Evolutionary conservation across 2,797 vertebrate species (phyloP), one percentile per base, ranked within the genome.

Genomic region (Bucorvus abyssinicus): DNA sequence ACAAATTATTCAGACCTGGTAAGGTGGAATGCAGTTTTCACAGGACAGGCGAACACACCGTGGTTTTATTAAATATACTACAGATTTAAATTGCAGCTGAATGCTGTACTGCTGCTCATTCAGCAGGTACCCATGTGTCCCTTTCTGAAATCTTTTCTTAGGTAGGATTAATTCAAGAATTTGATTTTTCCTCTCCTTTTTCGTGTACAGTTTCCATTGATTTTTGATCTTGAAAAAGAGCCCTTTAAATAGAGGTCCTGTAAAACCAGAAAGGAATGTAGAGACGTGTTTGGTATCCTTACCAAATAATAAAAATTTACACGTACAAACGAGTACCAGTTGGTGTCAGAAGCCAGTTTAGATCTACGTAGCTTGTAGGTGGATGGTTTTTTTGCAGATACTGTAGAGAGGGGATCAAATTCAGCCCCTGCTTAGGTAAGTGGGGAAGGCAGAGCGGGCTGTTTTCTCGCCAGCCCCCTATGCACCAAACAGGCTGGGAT

Each of bases 1-100:
- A 96, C 97, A 97, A 97, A 98, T 98, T 97, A 98, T 98, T 97
- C 95, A 97, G 94, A 94, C 84, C 93, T 96, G 90, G 94, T 95
- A 97, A 98, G 94, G 96, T 97, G 97, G 96, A 97, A 98, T 97
- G 87, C 93, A 92, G 87, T 93, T 97, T 97, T 97, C 97, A 96
- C 96, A 97, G 90, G 89, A 97, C 97, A 97, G 97, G 94, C 88
- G 95, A 97, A 95, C 94, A 96, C 57, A 95, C 74, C 90, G 88
- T 89, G 85, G 89, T 97, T 96, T 97, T 96, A 95, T 97, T 96
- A 96, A 97, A 96, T 96, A 95, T 55, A 92, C 92, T 87, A 83
- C 38, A 97, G 92, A 96, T 96, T 96, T 89, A 95, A 87, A 95
- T 93, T 94, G 77, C 75, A 96, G 80, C 93, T n/a, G 44, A 91